These are phyloP conservation scores for Odontophorus gujanensis DNA, from an alignment of 2,113 vertebrate genomes.

Conservation along the genomic window DNA sequence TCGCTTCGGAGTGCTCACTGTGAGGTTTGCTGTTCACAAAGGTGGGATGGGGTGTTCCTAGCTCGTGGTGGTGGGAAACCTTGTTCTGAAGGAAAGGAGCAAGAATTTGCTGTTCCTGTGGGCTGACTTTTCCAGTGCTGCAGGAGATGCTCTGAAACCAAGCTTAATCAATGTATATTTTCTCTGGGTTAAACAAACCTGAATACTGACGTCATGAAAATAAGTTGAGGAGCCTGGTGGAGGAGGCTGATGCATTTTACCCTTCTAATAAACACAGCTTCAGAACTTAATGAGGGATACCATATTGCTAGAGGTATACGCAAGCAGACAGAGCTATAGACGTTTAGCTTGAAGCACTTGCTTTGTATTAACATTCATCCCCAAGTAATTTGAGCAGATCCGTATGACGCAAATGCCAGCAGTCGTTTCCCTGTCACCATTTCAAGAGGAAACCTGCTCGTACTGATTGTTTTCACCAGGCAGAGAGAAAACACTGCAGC, in stretches of 20 bases:
- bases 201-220: conserved; percentile 49
- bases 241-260: neutral
- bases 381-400: conserved; percentile 11
- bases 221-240: conserved; percentile 32
- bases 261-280: conserved; percentile 39
- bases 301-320: conserved; percentile 36
- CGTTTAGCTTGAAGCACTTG: neutral
- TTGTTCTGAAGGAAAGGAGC: neutral
- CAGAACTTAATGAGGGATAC: neutral
- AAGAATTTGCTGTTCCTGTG: neutral
- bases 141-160: neutral
- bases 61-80: neutral
- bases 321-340: conserved; percentile 8
- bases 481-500: neutral
- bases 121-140: neutral
- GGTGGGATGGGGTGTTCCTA: neutral
- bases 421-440: neutral
- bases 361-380: conserved; percentile 14
- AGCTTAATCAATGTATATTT: conserved; percentile 59
- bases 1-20: neutral
- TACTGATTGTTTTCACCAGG: neutral
- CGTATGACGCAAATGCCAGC: conserved; percentile 25
- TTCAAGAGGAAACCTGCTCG: neutral
- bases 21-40: neutral
- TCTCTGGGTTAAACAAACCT: conserved; percentile 42